These are phyloP conservation scores for Harpalus rufipes DNA, from an alignment of 2,888 invertebrate genomes.

Conservation along the genomic window DNA sequence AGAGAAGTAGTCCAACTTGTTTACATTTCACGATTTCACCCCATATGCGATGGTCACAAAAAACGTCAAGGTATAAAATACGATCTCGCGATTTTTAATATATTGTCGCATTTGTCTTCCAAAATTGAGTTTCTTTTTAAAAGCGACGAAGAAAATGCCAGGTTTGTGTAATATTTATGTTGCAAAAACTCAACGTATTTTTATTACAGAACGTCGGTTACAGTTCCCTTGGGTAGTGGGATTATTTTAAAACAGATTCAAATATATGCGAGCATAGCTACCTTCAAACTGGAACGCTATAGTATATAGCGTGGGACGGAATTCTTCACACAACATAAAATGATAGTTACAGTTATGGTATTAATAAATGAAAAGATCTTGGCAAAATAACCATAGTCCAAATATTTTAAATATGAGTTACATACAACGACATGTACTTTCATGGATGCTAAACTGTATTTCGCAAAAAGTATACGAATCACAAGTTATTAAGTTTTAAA, in stretches of 20 bases:
- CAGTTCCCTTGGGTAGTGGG: slow-evolving; percentile 52
- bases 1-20: slow-evolving; percentile 28
- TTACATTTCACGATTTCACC: slow-evolving; percentile 37
- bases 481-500: too few species aligned
- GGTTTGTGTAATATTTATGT: slow-evolving; percentile 66
- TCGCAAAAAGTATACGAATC: too few species aligned
- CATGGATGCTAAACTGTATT: too few species aligned
- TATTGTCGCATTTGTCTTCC: slow-evolving; percentile 67
- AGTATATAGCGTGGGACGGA: slow-evolving; percentile 34
- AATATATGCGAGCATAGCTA: slow-evolving; percentile 58
- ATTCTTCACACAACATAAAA: not conserved
- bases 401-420: too few species aligned
- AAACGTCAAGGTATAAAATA: slow-evolving; percentile 63
- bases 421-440: too few species aligned
- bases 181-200: slow-evolving; percentile 65
- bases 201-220: slow-evolving; percentile 64
- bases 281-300: slow-evolving; percentile 51
- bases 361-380: too few species aligned
- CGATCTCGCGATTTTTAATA: slow-evolving; percentile 63
- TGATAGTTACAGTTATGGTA: too few species aligned
- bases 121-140: slow-evolving; percentile 66
- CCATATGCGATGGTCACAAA: slow-evolving; percentile 31
- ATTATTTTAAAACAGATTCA: slow-evolving; percentile 64
- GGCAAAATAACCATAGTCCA: too few species aligned
- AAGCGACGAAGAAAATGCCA: slow-evolving; percentile 57